Evolutionary conservation across 2,888 invertebrate species (phyloP).

Genomic region (Sarcophaga variegata): DNA sequence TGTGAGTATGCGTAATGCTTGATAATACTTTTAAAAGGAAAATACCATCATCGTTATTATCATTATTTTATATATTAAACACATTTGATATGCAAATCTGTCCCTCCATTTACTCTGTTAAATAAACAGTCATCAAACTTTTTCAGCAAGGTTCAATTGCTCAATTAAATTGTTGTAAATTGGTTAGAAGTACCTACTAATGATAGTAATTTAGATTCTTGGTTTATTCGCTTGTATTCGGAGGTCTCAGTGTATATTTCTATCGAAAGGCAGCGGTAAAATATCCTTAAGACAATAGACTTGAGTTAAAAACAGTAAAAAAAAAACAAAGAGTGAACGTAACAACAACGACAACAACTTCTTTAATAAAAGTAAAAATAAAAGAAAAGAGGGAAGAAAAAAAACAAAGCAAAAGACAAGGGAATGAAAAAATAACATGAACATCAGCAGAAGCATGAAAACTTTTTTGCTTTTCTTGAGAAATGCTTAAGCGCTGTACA

Average conservation of each 20-base stretch:
- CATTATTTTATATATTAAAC: constrained; percentile 33
- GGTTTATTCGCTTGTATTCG: background rate
- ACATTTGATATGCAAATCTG: background rate
- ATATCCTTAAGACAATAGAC: constrained; percentile 60
- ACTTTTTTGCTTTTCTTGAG: constrained; percentile 65
- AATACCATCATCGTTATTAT: constrained; percentile 52
- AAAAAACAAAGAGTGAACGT: constrained; percentile 57
- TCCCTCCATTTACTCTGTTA: background rate
- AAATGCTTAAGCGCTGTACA: constrained; percentile 71
- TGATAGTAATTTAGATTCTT: background rate
- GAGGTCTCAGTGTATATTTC: constrained; percentile 9
- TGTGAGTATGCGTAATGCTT: constrained; percentile 31
- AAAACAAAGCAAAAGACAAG: constrained; percentile 22
- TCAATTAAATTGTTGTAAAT: too few species aligned
- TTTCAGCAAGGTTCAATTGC: background rate
- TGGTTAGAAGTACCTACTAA: too few species aligned
- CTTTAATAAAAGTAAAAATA: constrained; percentile 58
- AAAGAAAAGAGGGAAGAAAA: constrained; percentile 63
- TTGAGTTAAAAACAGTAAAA: constrained; percentile 38
- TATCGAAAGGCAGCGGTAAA: constrained; percentile 27
- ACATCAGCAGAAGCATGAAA: constrained; percentile 65
- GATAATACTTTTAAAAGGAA: constrained; percentile 60
- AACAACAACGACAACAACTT: constrained; percentile 41
- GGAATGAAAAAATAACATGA: constrained; percentile 55
- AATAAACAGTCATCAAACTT: background rate